Conservation (phyloP, 1,140 invertebrate genomes). For the Parasteatoda tepidariorum region DNA sequence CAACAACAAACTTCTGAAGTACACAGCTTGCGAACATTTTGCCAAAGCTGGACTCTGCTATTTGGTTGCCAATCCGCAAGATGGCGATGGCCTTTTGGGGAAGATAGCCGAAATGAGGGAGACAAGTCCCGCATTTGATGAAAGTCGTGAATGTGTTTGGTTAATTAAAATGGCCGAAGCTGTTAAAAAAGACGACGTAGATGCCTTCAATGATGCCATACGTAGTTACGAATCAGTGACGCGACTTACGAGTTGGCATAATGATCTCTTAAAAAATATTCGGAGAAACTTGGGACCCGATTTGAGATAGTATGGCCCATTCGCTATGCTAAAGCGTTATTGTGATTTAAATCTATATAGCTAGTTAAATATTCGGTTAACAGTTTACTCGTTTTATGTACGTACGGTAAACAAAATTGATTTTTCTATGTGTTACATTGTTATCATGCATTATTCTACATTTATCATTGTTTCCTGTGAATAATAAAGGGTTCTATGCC, state of each 20-base stretch:
- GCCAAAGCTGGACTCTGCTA: conserved; percentile 29
- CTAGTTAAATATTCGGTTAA: too few relatives aligned
- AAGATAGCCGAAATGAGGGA: conserved; percentile 22
- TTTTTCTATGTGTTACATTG: too few relatives aligned
- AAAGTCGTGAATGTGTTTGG: conserved; percentile 8
- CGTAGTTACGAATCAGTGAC: conserved; percentile 25
- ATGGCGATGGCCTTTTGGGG: not conserved
- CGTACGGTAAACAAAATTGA: too few relatives aligned
- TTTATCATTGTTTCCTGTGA: too few relatives aligned
- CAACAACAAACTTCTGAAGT: conserved; percentile 33
- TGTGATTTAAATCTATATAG: too few relatives aligned
- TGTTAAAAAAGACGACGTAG: conserved; percentile 3
- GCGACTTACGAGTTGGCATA: conserved; percentile 12
- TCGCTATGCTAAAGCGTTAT: too few relatives aligned
- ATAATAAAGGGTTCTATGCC: too few relatives aligned
- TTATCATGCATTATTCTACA: too few relatives aligned
- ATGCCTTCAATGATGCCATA: conserved; percentile 42
- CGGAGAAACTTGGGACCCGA: conserved; percentile 35
- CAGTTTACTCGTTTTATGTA: too few relatives aligned
- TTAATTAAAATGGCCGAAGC: conserved; percentile 8
- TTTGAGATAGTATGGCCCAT: too few relatives aligned
- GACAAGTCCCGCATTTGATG: conserved; percentile 16
- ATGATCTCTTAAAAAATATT: conserved; percentile 26
- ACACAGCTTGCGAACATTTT: conserved; percentile 34
- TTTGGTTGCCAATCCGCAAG: conserved; percentile 12